Evolutionary conservation across 2,113 vertebrate species (phyloP).

Genomic region (Actenoides lindsayi): DNA sequence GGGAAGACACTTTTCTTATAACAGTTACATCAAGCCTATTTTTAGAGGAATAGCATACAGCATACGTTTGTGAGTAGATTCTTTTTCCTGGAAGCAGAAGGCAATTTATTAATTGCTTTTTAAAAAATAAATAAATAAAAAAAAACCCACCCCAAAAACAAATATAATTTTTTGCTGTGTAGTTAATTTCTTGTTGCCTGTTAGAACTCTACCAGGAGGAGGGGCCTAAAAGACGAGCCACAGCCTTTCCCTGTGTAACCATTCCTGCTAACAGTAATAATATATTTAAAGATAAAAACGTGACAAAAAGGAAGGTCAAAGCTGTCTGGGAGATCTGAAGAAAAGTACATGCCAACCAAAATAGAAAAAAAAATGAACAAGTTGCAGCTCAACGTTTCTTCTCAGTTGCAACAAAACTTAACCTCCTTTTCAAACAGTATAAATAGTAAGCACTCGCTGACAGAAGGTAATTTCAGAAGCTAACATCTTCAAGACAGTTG

Average conservation of each 20-base stretch:
- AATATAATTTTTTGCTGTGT: not conserved
- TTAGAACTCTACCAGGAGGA: not conserved
- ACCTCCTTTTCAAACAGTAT: not conserved
- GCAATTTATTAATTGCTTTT: not conserved
- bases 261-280: not conserved
- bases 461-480: constrained; percentile 27
- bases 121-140: not conserved
- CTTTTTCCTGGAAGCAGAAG: not conserved
- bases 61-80: not conserved
- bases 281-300: not conserved
- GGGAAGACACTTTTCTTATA: not conserved
- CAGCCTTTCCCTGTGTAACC: not conserved
- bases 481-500: not conserved
- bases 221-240: not conserved
- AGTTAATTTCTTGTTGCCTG: not conserved
- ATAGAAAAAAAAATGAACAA: not conserved
- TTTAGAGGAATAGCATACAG: not conserved
- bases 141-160: too few relatives aligned
- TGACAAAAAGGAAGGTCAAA: not conserved
- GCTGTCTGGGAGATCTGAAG: not conserved
- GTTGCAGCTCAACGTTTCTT: not conserved
- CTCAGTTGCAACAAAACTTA: not conserved
- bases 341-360: not conserved
- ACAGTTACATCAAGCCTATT: not conserved
- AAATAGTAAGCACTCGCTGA: not conserved